Conservation (phyloP, 1,140 invertebrate species). For the Scaptodrosophila lebanonensis region DNA sequence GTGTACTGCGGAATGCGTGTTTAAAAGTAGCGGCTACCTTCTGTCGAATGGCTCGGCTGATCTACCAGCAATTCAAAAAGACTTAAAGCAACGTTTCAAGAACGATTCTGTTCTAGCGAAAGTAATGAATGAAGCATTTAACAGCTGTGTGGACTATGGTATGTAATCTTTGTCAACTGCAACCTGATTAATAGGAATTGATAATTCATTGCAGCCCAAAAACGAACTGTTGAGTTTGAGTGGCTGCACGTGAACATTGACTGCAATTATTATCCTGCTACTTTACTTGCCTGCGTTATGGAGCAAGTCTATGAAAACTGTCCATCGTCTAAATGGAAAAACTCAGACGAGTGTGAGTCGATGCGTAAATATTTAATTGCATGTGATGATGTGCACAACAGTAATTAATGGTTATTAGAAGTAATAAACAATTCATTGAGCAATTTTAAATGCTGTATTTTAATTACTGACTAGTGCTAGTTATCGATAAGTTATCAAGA, state of each 20-base stretch:
- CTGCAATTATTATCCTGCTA: conserved; percentile 45
- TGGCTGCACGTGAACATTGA: conserved; percentile 44
- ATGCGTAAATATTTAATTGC: conserved; percentile 42
- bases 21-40: conserved; percentile 33
- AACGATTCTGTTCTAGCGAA: conserved; percentile 28
- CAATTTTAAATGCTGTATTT: too few species aligned
- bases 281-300: conserved; percentile 42
- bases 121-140: conserved; percentile 31
- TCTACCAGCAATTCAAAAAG: conserved; percentile 21
- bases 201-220: conserved; percentile 18
- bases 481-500: too few species aligned
- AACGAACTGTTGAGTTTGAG: conserved; percentile 30
- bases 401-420: too few species aligned
- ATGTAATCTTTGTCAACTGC: neutral
- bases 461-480: too few species aligned
- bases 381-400: conserved; percentile 35
- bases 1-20: conserved; percentile 52
- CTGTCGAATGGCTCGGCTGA: conserved; percentile 34
- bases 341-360: conserved; percentile 33
- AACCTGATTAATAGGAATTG: too few species aligned
- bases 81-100: conserved; percentile 32
- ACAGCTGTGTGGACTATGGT: conserved; percentile 33
- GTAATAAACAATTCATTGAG: too few species aligned
- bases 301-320: conserved; percentile 49
- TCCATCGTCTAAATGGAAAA: conserved; percentile 46